Percentiles rank a stretch among this genome's conserved stretches.
Conservation (phyloP, 2,113 vertebrate genomes). For the Oryzias celebensis region DNA sequence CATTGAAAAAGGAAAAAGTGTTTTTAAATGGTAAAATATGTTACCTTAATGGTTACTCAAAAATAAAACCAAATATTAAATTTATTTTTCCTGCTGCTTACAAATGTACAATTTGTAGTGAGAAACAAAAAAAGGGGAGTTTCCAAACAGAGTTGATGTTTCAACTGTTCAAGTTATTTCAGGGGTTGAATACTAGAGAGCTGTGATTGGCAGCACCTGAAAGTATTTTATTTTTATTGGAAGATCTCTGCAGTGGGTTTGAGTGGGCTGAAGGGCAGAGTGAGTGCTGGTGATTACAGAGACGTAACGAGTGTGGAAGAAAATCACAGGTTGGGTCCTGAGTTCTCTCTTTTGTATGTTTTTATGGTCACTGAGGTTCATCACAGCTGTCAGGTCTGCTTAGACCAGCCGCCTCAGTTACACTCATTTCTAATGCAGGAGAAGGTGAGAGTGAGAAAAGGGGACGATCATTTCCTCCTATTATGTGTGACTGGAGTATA, state of each 20-base stretch:
- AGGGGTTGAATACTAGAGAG: neutral
- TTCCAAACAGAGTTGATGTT: conserved; percentile 9
- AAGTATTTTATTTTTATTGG: conserved; percentile 48
- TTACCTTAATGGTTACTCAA: too few species aligned
- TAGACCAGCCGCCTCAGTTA: conserved; percentile 56
- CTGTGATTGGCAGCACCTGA: conserved; percentile 51
- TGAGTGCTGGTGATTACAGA: conserved; percentile 61
- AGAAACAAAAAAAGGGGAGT: too few species aligned
- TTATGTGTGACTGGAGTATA: conserved; percentile 56
- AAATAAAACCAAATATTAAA: too few species aligned
- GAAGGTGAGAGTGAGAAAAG: conserved; percentile 66
- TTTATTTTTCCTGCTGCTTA: too few species aligned
- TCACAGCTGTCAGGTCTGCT: conserved; percentile 67
- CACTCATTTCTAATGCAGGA: conserved; percentile 52
- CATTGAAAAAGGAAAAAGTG: too few species aligned
- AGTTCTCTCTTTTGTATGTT: conserved; percentile 63
- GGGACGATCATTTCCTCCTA: conserved; percentile 66
- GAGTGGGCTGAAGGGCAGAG: conserved; percentile 63
- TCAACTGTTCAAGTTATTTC: neutral
- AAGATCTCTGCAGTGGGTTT: conserved; percentile 46
- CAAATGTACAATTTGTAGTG: too few species aligned
- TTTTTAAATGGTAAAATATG: too few species aligned
- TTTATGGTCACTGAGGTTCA: conserved; percentile 66
- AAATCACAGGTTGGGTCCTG: conserved; percentile 63
- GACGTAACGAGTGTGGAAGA: conserved; percentile 62